phyloP scores from a whole-genome alignment of 53 echinoderm and acorn worm genomes.

The Paracentrotus lividus region DNA sequence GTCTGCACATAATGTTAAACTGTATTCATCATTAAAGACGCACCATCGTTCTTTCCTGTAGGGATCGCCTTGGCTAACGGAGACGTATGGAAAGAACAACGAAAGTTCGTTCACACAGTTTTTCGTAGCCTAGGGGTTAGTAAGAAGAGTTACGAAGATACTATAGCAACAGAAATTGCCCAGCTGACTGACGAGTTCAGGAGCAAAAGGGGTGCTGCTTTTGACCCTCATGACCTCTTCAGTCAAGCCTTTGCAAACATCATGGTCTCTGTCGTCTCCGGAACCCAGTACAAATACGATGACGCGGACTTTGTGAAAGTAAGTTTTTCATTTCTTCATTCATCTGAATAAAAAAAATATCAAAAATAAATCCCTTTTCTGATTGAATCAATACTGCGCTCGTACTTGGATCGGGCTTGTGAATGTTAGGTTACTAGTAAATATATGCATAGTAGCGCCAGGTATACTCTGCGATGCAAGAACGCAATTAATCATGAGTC shows the following conservation, averaged over 20 bases:
- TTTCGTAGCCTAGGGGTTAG: background rate
- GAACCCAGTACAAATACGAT: background rate
- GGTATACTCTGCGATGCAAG: too few relatives aligned
- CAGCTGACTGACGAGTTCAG: background rate
- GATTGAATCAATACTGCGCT: too few relatives aligned
- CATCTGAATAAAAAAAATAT: too few relatives aligned
- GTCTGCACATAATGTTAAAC: too few relatives aligned
- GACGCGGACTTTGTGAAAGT: background rate
- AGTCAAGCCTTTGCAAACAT: background rate
- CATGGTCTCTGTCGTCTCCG: background rate
- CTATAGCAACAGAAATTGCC: background rate
- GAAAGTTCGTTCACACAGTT: background rate
- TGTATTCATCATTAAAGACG: too few relatives aligned
- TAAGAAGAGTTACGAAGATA: slow-evolving; percentile 14
- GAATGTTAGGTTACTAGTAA: too few relatives aligned
- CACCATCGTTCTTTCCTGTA: background rate
- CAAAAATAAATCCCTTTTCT: too few relatives aligned
- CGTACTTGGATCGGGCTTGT: too few relatives aligned
- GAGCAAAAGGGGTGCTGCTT: background rate
- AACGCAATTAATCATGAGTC: too few relatives aligned
- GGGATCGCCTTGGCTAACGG: background rate
- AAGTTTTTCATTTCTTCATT: too few relatives aligned
- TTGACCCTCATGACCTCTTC: background rate
- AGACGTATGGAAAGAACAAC: background rate
- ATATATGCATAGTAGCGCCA: too few relatives aligned